Base-by-base conservation (phyloP, 2,888 invertebrate genomes). In the Coenonympha arcania region DNA sequence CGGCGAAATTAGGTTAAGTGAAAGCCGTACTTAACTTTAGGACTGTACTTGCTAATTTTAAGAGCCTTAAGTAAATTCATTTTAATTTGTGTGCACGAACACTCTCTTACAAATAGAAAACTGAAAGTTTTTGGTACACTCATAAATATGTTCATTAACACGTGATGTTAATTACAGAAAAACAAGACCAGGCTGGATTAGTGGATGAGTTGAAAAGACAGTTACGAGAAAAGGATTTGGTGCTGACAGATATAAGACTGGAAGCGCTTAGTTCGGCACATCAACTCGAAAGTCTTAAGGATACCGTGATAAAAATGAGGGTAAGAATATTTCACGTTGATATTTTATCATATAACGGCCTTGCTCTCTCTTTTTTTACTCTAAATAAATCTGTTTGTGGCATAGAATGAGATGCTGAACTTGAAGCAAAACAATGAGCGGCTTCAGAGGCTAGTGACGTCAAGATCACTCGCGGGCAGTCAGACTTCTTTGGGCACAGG, bases 181-280 rank as follows among this genome's bases (percentile, higher is more conserved):
- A 88, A 83, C 71, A 69, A 62, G 83, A 83, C 54, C 84, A 78
- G 47, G 65, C 71, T 37, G 88, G 74, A 49, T 73, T 86, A 69
- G 93, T 89, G 4, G 94, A 93, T 64, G 95, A 96, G 62, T 84
- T 99, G 62, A 95, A 96, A 76, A 94, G 95, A 68, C 96, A 98
- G 73, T 87, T 99, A 42, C 88, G 97, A 28, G 98, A 99, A 70
- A 98, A 98, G 76, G 99, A 99, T 79, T 90, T 96, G 71, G 96
- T 96, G 53, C 87, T 99, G 58, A 98, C 98, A 2, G 99, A 99
- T 76, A 97, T 98, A 54, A 89, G 98, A 57, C 88, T 99, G 57
- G 99, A 99, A 79, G 98, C 99, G 5, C 87, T 99, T 24, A 96
- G 96, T 62, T 97, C 98, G 0, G 98, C 98, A 3, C 98, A 98